Base-by-base conservation (phyloP, 2,888 invertebrate genomes). In the Yponomeuta malinellus region DNA sequence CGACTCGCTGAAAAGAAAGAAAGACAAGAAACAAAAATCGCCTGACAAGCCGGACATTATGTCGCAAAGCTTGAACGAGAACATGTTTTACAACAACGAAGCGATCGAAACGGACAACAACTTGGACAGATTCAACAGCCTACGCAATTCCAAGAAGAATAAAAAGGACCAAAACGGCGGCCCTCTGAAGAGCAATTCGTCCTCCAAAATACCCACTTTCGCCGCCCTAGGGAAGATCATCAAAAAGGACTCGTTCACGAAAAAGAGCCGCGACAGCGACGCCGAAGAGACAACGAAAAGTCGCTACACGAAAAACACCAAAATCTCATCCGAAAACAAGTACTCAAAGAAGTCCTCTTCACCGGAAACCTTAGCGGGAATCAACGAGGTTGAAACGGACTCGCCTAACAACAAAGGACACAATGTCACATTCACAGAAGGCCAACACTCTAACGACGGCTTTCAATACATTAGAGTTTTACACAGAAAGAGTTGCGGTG, bases 21-120 rank as follows among this genome's bases (percentile, higher is more conserved):
- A 82, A 71, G 81, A 81, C 66, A 89, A 86, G 71, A 92, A 89
- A 76, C 82, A 78, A n/a, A 92, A 92, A 79, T 83, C 85, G 0
- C 84, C 86, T 0, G 90, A 92, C 73, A 90, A 89, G 76, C 78
- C 83, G 23, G 93, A 92, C 71, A 76, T 93, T 0, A 93, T 93
- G 93, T 93, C 93, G 31, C 93, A 93, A 70, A 93, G 93, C 79
- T 79, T 93, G 15, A 93, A 93, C 77, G 93, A 93, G 74, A 93
- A 93, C 73, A 82, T 93, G 70, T 89, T 93, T 74, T 92, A 86
- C 71, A 90, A 87, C 71, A 89, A 85, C 71, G 90, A 90, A n/a
- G 89, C 83, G 64, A 93, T 93, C 10, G 93, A 93, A 81, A 82
- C 82, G 3, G 90, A 90, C 69, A 75, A 75, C 15, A 75, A 81